phyloP scores from a whole-genome alignment of 2,888 invertebrate species.

The Mantis religiosa region DNA sequence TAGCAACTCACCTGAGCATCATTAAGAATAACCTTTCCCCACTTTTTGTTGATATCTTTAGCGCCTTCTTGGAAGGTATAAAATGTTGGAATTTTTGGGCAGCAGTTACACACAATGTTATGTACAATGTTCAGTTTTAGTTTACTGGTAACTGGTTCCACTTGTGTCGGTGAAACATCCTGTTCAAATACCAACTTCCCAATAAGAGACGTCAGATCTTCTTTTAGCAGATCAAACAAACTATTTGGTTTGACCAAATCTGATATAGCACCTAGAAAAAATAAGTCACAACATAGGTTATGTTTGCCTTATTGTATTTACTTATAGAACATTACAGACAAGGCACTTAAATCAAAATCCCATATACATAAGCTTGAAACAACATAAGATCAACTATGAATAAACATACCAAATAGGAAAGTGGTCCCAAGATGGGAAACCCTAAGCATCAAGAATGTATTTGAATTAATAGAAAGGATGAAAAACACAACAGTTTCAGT shows the following conservation, averaged over 20 bases:
- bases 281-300: neutral
- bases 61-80: neutral
- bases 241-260: conserved; percentile 30
- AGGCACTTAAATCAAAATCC: too few relatives aligned
- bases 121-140: conserved; percentile 70
- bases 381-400: too few relatives aligned
- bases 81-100: conserved; percentile 56
- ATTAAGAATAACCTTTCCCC: conserved; percentile 40
- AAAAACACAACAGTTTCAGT: too few relatives aligned
- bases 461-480: too few relatives aligned
- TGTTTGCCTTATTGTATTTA: too few relatives aligned
- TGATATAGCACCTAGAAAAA: neutral
- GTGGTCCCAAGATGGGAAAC: too few relatives aligned
- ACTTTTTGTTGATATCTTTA: conserved; percentile 24
- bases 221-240: conserved; percentile 53
- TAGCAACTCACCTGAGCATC: conserved; percentile 35
- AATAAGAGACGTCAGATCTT: conserved; percentile 52
- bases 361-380: too few relatives aligned
- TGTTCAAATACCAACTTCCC: conserved; percentile 65
- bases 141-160: conserved; percentile 64
- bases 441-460: too few relatives aligned
- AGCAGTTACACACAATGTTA: conserved; percentile 67
- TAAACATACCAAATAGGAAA: too few relatives aligned
- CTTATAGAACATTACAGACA: too few relatives aligned
- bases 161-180: conserved; percentile 60